A percentile compares a stretch with the other conserved stretches of the same genome.
These are phyloP conservation scores for Hirundichthys speculiger DNA, from an alignment of 2,113 vertebrate species.

Conservation along the genomic window DNA sequence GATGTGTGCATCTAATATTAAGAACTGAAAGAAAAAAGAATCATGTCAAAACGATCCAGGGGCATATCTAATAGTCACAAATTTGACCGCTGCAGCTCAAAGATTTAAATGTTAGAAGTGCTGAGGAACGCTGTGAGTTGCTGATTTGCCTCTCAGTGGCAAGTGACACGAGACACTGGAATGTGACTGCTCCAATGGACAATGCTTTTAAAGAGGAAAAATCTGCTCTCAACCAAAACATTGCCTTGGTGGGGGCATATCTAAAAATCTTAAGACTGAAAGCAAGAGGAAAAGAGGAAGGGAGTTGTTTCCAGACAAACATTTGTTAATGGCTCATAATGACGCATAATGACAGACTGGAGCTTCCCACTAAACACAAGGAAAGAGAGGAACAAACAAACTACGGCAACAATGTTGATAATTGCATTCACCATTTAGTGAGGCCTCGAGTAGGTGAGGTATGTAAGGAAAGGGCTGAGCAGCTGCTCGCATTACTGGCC, in stretches of 20 bases:
- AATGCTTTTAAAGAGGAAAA: conserved; percentile 48
- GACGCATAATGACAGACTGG: conserved; percentile 81
- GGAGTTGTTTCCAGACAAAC: conserved; percentile 82
- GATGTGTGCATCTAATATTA: background rate
- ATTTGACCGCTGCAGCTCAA: too few species aligned
- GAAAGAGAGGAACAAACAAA: conserved; percentile 78
- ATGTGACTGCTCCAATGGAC: conserved; percentile 40
- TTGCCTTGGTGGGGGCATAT: conserved; percentile 47
- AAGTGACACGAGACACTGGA: background rate
- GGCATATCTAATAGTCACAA: too few species aligned
- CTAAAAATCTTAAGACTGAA: conserved; percentile 46
- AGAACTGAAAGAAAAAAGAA: background rate
- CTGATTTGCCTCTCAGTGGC: background rate
- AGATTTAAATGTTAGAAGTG: conserved; percentile 7
- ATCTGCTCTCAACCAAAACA: conserved; percentile 58
- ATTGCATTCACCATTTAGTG: conserved; percentile 51
- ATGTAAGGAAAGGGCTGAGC: conserved; percentile 34
- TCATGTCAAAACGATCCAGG: too few species aligned
- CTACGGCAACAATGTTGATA: conserved; percentile 69
- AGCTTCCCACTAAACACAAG: conserved; percentile 75
- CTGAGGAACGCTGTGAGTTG: background rate
- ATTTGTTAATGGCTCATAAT: conserved; percentile 83
- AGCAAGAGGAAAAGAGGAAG: conserved; percentile 72
- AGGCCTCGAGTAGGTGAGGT: conserved; percentile 59
- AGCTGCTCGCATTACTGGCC: conserved; percentile 40